Conservation (phyloP, 2,888 invertebrate genomes). For the Drosophila paramelanica region DNA sequence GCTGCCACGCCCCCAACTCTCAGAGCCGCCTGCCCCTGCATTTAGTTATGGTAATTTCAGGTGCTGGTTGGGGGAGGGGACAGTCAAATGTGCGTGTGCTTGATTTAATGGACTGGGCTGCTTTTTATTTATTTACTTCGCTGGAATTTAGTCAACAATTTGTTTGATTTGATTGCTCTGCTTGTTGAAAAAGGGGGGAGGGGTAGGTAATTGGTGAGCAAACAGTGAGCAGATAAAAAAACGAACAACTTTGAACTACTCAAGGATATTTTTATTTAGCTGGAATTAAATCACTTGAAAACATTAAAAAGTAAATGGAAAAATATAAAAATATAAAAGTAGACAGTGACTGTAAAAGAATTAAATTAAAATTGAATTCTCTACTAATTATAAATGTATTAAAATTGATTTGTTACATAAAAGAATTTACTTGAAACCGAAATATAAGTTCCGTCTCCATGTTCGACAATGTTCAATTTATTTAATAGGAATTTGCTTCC, state of each 20-base stretch:
- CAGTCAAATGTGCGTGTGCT: conserved; percentile 61
- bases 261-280: background rate
- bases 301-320: background rate
- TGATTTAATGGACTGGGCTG: conserved; percentile 63
- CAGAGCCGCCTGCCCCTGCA: conserved; percentile 27
- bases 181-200: conserved; percentile 1
- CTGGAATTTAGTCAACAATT: conserved; percentile 77
- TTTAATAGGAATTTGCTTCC: background rate
- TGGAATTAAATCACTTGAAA: background rate
- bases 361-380: too few relatives aligned
- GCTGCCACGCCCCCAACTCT: conserved; percentile 19
- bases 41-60: conserved; percentile 72
- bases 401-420: too few relatives aligned
- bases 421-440: too few relatives aligned
- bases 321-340: too few relatives aligned
- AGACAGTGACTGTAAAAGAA: too few relatives aligned
- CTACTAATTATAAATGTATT: too few relatives aligned
- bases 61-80: background rate
- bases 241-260: conserved; percentile 6
- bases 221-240: conserved; percentile 15
- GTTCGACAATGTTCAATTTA: background rate
- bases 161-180: conserved; percentile 73
- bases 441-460: background rate
- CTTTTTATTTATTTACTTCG: conserved; percentile 70
- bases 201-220: conserved; percentile 41